phyloP scores from a whole-genome alignment of 2,888 invertebrate genomes.

The Callyntrura sp. region DNA sequence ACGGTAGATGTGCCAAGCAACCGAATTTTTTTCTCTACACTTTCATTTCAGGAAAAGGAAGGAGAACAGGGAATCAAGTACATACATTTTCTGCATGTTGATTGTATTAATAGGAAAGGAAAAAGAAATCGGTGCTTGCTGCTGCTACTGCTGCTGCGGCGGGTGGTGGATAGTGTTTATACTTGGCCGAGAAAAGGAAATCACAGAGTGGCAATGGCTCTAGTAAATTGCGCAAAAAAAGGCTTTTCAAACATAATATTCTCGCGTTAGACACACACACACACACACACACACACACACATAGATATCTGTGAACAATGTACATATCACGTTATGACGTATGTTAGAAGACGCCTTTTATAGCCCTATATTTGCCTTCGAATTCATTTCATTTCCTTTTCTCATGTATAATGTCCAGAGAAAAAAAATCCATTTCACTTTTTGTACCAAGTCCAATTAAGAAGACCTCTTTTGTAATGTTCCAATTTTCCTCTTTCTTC shows the following conservation, averaged over 20 bases:
- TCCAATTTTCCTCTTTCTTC: background rate
- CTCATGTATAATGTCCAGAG: constrained; percentile 50
- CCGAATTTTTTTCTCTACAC: constrained; percentile 45
- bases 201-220: constrained; percentile 7
- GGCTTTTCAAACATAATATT: background rate
- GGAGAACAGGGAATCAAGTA: constrained; percentile 4
- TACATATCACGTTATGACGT: constrained; percentile 1
- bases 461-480: constrained; percentile 28
- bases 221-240: background rate
- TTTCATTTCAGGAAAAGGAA: constrained; percentile 19
- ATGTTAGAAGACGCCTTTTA: background rate
- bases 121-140: background rate
- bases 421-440: constrained; percentile 48
- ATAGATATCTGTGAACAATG: background rate
- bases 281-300: background rate
- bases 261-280: background rate
- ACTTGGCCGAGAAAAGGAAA: constrained; percentile 27
- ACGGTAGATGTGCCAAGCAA: constrained; percentile 45
- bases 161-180: background rate
- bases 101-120: background rate
- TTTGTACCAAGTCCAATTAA: constrained; percentile 53
- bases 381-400: constrained; percentile 25
- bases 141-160: no score
- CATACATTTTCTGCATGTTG: background rate
- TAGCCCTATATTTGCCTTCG: background rate